Base-by-base conservation (phyloP, 53 echinoderm and acorn worm species). In the Zoroaster sp. region DNA sequence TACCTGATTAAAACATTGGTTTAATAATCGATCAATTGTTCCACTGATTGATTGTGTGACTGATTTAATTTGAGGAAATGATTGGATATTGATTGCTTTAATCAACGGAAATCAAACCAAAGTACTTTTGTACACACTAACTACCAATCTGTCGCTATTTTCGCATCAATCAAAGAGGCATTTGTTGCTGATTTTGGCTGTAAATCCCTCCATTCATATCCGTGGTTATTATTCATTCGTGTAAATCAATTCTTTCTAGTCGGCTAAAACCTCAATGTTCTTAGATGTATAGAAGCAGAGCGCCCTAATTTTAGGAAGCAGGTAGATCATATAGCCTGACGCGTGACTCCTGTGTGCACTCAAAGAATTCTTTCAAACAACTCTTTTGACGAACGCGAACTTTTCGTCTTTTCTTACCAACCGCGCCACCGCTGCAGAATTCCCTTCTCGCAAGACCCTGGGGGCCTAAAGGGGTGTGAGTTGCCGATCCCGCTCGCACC, bases 101-200 rank as follows among this genome's bases (percentile, higher is more conserved):
- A n/a, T n/a, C n/a, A n/a, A n/a, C n/a, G n/a, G n/a, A n/a, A n/a
- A n/a, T n/a, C n/a, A n/a, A n/a, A n/a, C 33, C 31, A 76, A 14
- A 47, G 33, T 25, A 52, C 33, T 5, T 47, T 76, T 45, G 32
- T 35, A 18, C 13, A 14, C 17, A 51, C 47, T 85, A 47, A 66
- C 71, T 71, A 85, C 69, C 85, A 85, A 85, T 85, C 85, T 85
- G 70, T 85, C 85, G 71, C 85, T 85, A 85, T 85, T 85, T 71
- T 85, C n/a, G 51, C 49, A 59, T 49, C 71, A 85, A 85, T 85
- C 70, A 71, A 70, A 71, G 32, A 30, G 36, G 37, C 85, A 85
- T 72, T 85, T 49, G 72, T 28, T 47, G 85, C 72, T 71, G 85
- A 85, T 85, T 85, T 70, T 85, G 21, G 34, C 46, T 35, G 71